These are phyloP conservation scores for Ctenoplectra terminalis DNA, from an alignment of 1,140 invertebrate species.

Conservation along the genomic window DNA sequence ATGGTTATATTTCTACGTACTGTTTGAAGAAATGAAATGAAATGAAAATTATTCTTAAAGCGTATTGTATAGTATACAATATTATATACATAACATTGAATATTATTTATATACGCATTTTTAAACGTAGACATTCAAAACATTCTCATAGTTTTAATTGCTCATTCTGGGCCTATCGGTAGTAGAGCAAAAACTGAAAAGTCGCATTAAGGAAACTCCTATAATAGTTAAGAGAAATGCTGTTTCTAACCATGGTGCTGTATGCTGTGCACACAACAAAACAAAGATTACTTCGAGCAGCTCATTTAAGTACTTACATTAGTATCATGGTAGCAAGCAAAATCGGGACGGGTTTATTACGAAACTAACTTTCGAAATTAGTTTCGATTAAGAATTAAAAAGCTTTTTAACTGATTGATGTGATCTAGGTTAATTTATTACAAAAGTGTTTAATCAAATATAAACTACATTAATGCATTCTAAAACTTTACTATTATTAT, in stretches of 20 bases:
- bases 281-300: neutral
- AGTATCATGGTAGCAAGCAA: neutral
- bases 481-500: no score
- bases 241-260: neutral
- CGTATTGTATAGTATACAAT: no score
- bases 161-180: neutral
- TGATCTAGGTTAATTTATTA: neutral
- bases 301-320: neutral
- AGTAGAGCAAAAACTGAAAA: neutral
- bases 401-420: neutral
- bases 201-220: neutral
- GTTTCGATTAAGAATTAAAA: neutral
- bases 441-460: no score
- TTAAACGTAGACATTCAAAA: no score
- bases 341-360: neutral
- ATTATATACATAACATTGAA: neutral
- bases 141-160: neutral
- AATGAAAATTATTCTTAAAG: no score
- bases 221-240: neutral
- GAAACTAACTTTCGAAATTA: neutral
- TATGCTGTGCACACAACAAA: neutral
- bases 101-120: neutral
- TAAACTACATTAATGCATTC: no score
- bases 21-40: neutral
- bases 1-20: neutral